phyloP scores from a whole-genome alignment of 2,113 vertebrate genomes.

The Laterallus jamaicensis region DNA sequence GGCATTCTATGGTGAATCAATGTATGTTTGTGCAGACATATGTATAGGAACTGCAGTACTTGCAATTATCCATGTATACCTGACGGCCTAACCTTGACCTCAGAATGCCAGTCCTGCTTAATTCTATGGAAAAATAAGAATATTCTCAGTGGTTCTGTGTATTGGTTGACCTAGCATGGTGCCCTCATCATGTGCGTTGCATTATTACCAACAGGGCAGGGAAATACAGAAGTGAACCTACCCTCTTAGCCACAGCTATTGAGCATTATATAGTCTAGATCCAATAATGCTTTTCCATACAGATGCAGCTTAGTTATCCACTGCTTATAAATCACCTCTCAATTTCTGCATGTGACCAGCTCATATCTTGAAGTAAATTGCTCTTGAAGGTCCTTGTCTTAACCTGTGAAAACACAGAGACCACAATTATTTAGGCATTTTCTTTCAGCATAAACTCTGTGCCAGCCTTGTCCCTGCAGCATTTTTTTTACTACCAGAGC shows the following conservation, averaged over 20 bases:
- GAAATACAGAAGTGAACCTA: background rate
- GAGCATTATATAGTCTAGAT: background rate
- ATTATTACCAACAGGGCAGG: background rate
- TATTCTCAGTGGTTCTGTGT: background rate
- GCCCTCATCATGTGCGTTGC: background rate
- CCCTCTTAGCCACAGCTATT: background rate
- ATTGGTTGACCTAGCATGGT: background rate
- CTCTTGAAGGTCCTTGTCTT: background rate
- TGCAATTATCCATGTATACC: constrained; percentile 15
- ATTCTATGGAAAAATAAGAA: background rate
- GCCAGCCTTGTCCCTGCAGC: background rate
- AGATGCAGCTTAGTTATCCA: background rate
- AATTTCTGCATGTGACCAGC: background rate
- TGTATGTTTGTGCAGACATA: constrained; percentile 18
- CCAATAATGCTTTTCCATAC: background rate
- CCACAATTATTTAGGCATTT: background rate
- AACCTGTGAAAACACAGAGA: background rate
- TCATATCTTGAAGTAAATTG: background rate
- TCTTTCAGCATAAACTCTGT: background rate
- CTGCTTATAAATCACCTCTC: background rate
- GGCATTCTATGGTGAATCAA: constrained; percentile 6
- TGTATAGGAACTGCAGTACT: background rate
- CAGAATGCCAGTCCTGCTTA: background rate
- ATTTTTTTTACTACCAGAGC: background rate
- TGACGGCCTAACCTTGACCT: constrained; percentile 3